Evolutionary conservation across 1,140 invertebrate species (phyloP).

Genomic region (Bathynomus jamesi): DNA sequence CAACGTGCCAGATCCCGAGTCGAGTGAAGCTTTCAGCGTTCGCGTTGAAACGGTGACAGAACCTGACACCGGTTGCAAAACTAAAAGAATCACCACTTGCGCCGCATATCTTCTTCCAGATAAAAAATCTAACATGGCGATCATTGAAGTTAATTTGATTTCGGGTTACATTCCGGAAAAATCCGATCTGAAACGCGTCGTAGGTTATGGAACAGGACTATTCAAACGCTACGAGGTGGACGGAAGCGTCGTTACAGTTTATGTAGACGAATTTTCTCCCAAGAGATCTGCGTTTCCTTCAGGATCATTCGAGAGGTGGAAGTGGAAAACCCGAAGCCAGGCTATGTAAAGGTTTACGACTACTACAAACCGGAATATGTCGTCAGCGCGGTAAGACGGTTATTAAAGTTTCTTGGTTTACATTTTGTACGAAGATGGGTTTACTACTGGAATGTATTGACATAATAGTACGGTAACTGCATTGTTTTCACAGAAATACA

Average conservation of each 20-base stretch:
- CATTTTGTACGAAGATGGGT: no score
- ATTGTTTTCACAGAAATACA: neutral
- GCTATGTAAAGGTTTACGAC: conserved; percentile 57
- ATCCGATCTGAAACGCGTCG: conserved; percentile 14
- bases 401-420: no score
- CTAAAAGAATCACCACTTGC: conserved; percentile 19
- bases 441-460: no score
- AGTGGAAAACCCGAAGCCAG: conserved; percentile 52
- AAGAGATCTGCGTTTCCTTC: conserved; percentile 45
- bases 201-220: neutral
- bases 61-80: conserved; percentile 3
- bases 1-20: conserved; percentile 4
- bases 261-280: conserved; percentile 45
- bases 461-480: no score
- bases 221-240: conserved; percentile 45
- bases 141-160: conserved; percentile 34
- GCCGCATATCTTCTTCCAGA: conserved; percentile 22
- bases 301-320: conserved; percentile 44
- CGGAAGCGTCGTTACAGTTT: conserved; percentile 44
- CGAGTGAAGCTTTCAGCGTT: conserved; percentile 3
- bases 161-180: conserved; percentile 32
- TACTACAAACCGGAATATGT: conserved; percentile 40
- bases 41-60: neutral
- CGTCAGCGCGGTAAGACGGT: conserved; percentile 11
- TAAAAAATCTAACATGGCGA: conserved; percentile 34